These are phyloP conservation scores for Hirtodrosophila alboralis DNA, from an alignment of 2,888 invertebrate species.

Conservation along the genomic window DNA sequence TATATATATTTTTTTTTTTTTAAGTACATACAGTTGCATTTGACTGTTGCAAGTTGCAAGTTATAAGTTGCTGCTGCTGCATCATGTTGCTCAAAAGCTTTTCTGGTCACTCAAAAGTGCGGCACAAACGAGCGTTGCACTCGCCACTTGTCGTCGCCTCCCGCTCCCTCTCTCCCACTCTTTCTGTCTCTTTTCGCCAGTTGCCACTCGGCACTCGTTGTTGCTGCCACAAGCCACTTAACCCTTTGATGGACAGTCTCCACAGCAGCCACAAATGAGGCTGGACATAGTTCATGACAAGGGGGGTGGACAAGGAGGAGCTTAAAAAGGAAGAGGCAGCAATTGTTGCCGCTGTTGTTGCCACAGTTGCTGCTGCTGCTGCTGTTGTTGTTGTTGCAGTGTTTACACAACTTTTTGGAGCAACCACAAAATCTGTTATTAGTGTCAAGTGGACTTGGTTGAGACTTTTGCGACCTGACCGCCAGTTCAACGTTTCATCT, in stretches of 20 bases:
- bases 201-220: constrained; percentile 20
- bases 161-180: not conserved
- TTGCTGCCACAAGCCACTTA: constrained; percentile 66
- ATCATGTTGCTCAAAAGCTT: constrained; percentile 45
- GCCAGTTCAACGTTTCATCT: constrained; percentile 11
- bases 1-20: not conserved
- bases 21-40: constrained; percentile 11
- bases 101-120: constrained; percentile 36
- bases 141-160: no score
- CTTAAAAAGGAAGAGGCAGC: not conserved
- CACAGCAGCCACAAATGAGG: constrained; percentile 60
- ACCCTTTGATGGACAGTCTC: constrained; percentile 69
- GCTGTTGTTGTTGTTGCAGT: constrained; percentile 35
- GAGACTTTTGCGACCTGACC: constrained; percentile 69
- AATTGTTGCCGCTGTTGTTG: constrained; percentile 14
- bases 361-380: constrained; percentile 5
- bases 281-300: constrained; percentile 27
- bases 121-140: constrained; percentile 30
- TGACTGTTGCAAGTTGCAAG: constrained; percentile 21
- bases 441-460: constrained; percentile 75
- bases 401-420: constrained; percentile 72
- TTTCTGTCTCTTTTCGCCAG: no score
- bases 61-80: constrained; percentile 17
- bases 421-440: constrained; percentile 76
- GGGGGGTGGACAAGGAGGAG: not conserved